Evolutionary conservation across 2,888 invertebrate genomes (phyloP).

Genomic region (Scrobipalpa costella): DNA sequence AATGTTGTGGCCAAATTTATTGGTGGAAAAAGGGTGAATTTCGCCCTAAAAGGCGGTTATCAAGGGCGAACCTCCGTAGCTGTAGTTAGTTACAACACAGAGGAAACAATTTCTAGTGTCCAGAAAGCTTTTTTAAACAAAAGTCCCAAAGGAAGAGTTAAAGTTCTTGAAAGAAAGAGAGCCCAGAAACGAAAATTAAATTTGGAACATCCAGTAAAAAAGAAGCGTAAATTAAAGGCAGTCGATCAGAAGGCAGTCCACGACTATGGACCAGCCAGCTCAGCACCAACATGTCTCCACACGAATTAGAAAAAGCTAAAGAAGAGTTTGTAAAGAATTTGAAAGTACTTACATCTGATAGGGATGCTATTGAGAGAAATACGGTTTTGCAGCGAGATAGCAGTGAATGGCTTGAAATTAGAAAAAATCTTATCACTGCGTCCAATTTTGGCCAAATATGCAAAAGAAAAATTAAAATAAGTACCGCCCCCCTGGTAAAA

Average conservation of each 20-base stretch:
- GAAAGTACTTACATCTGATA: neutral
- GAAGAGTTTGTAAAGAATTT: neutral
- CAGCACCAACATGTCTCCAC: neutral
- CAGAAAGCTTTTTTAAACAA: neutral
- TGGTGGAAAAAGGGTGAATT: constrained; percentile 50
- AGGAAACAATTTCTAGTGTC: constrained; percentile 11
- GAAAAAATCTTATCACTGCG: constrained; percentile 33
- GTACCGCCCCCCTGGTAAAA: constrained; percentile 7
- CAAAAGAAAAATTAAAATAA: constrained; percentile 20
- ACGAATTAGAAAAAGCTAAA: neutral
- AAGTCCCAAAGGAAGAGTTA: neutral
- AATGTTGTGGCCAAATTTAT: constrained; percentile 36
- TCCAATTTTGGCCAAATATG: constrained; percentile 34
- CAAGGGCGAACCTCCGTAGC: constrained; percentile 46
- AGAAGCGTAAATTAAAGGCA: neutral
- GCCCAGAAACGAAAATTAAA: neutral
- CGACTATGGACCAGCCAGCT: constrained; percentile 2
- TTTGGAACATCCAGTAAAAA: neutral
- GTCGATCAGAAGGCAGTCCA: neutral
- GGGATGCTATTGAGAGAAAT: constrained; percentile 14
- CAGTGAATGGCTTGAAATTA: constrained; percentile 34
- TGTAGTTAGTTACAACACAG: constrained; percentile 42
- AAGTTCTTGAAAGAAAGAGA: neutral
- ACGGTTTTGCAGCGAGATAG: constrained; percentile 31
- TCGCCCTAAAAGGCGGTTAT: constrained; percentile 41